phyloP scores from a whole-genome alignment of 2,888 invertebrate species.

The Phalangium opilio region DNA sequence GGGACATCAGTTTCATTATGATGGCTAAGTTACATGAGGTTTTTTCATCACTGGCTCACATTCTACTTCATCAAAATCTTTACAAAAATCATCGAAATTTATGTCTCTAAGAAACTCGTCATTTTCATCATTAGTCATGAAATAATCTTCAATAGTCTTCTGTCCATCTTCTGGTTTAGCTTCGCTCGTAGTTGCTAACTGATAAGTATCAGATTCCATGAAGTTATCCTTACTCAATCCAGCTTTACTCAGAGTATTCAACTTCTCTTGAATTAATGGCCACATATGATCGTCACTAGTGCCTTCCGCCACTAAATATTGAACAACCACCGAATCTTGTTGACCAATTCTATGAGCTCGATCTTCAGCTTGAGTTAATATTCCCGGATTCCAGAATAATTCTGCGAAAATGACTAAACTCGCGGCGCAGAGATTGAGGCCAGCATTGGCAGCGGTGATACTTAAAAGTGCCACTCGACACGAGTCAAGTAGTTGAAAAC shows the following conservation, averaged over 20 bases:
- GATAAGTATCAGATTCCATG: conserved; percentile 35
- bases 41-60: no score
- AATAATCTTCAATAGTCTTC: no score
- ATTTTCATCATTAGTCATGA: no score
- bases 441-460: conserved; percentile 77
- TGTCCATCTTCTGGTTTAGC: no score
- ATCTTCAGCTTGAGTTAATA: conserved; percentile 49
- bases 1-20: no score
- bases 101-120: no score
- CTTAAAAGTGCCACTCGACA: conserved; percentile 68
- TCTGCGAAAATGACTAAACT: conserved; percentile 82
- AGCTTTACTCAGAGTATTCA: conserved; percentile 63
- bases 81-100: no score
- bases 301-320: conserved; percentile 67
- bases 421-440: conserved; percentile 84
- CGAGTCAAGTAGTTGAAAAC: conserved; percentile 53
- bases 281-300: conserved; percentile 88
- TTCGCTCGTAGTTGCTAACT: neutral
- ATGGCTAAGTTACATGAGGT: no score
- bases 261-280: conserved; percentile 67
- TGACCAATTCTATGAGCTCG: conserved; percentile 91
- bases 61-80: no score
- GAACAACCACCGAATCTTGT: conserved; percentile 46
- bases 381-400: conserved; percentile 94
- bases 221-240: conserved; percentile 72